Conservation (phyloP, 2,113 vertebrate genomes). For the Esox niger region DNA sequence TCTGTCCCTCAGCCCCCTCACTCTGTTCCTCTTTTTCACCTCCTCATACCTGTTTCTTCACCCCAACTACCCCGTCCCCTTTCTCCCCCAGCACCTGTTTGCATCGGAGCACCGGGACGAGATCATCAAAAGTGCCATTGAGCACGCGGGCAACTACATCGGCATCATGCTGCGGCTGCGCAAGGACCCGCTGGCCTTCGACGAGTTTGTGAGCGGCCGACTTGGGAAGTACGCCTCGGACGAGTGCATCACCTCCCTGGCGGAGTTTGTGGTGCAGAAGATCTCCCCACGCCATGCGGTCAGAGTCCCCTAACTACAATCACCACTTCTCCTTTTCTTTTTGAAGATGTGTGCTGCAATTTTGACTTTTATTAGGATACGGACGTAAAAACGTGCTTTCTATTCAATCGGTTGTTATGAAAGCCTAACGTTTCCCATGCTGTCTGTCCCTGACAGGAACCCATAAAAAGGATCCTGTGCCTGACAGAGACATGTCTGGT, state of each 20-base stretch:
- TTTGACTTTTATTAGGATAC: no score
- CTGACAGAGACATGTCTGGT: slow-evolving; percentile 97
- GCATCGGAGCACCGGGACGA: slow-evolving; percentile 95
- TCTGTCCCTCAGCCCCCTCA: neutral
- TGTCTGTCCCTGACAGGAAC: slow-evolving; percentile 75
- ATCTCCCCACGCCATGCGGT: slow-evolving; percentile 89
- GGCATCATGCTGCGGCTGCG: slow-evolving; percentile 88
- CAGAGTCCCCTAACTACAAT: slow-evolving; percentile 49
- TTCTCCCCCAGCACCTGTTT: slow-evolving; percentile 85
- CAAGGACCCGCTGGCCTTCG: slow-evolving; percentile 88
- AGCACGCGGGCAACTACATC: slow-evolving; percentile 95
- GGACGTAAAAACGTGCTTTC: no score
- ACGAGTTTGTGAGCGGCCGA: slow-evolving; percentile 84
- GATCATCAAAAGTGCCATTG: slow-evolving; percentile 93
- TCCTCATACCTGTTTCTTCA: neutral
- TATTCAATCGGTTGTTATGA: no score
- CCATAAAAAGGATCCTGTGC: slow-evolving; percentile 87
- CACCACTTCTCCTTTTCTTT: no score
- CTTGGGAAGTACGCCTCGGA: slow-evolving; percentile 96
- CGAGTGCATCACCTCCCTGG: slow-evolving; percentile 94
- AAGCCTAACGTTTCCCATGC: slow-evolving; percentile 3
- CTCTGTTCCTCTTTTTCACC: neutral
- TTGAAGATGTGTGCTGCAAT: no score
- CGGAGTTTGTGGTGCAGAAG: slow-evolving; percentile 97
- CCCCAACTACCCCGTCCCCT: neutral